Evolutionary conservation across 2,113 vertebrate species (phyloP).

Genomic region (Melozone crissalis): DNA sequence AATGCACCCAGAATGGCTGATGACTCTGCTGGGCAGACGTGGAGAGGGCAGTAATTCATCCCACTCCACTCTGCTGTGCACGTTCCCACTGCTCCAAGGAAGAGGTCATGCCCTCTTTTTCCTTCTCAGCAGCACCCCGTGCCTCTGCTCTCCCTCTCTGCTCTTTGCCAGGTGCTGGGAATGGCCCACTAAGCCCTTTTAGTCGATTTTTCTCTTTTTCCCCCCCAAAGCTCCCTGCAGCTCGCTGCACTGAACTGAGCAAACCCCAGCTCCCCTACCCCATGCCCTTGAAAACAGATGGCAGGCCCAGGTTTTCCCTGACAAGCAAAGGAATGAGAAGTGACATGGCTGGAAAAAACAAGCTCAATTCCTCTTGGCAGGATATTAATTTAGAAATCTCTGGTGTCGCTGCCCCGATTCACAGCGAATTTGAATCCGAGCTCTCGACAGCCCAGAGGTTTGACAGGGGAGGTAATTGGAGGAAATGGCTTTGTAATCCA

Average conservation of each 20-base stretch:
- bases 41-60: neutral
- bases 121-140: neutral
- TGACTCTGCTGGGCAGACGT: neutral
- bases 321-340: conserved; percentile 34
- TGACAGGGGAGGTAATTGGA: conserved; percentile 62
- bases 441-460: neutral
- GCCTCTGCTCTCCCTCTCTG: neutral
- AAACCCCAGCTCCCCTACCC: neutral
- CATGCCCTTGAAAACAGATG: neutral
- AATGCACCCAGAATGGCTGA: neutral
- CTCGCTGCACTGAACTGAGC: neutral
- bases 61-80: neutral
- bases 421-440: conserved; percentile 27
- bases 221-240: neutral
- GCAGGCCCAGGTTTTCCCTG: neutral
- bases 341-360: neutral
- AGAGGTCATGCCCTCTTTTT: neutral
- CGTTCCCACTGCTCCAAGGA: neutral
- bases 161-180: neutral
- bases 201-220: accelerated
- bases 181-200: neutral
- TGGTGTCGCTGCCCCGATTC: conserved; percentile 8
- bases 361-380: conserved; percentile 51
- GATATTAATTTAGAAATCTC: conserved; percentile 51
- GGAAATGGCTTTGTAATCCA: conserved; percentile 55